Base-by-base conservation (phyloP, 2,888 invertebrate genomes). In the Dicycla oo region DNA sequence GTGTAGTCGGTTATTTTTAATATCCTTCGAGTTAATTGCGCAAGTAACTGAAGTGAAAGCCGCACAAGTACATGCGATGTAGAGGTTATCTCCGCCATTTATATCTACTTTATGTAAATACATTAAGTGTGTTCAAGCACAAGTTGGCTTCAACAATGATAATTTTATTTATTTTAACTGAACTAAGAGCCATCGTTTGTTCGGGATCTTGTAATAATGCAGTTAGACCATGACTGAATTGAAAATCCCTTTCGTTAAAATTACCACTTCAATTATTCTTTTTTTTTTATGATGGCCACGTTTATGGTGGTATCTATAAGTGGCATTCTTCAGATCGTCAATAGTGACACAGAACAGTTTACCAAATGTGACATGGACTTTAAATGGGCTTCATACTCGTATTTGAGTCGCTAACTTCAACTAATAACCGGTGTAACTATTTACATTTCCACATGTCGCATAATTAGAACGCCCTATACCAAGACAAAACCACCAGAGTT, bases 1-100 rank as follows among this genome's bases (percentile, higher is more conserved):
- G 62, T 69, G 15, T 5, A 51, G 56, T 73, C 15, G 26, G 49
- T 73, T 49, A 38, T 63, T 63, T 80, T 70, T 66, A 51, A 63
- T 80, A 78, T 78, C 80, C 78, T 80, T 78, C 75, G 45, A 43
- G 10, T 62, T 75, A 75, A 75, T 78, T 75, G 51, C 62, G 45
- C 58, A 58, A 79, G 68, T 74, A 56, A 54, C 38, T 45, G 57
- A 43, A 70, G 75, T 78, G 75, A 78, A 78, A 75, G 75, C 70
- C 57, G 69, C 58, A 8, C n/a, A 63, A 56, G 7, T 65, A 80
- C 69, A 65, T 53, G 73, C 53, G 15, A n/a, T 54, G 38, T 65
- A 58, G 75, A 80, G 80, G 78, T 80, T 75, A 80, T 80, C 70
- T 70, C 45, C n/a, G 70, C 43, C 56, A 54, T 69, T 80, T 45